These are phyloP conservation scores for Caenorhabditis sp. DNA, from an alignment of 2,888 invertebrate species.

Conservation along the genomic window DNA sequence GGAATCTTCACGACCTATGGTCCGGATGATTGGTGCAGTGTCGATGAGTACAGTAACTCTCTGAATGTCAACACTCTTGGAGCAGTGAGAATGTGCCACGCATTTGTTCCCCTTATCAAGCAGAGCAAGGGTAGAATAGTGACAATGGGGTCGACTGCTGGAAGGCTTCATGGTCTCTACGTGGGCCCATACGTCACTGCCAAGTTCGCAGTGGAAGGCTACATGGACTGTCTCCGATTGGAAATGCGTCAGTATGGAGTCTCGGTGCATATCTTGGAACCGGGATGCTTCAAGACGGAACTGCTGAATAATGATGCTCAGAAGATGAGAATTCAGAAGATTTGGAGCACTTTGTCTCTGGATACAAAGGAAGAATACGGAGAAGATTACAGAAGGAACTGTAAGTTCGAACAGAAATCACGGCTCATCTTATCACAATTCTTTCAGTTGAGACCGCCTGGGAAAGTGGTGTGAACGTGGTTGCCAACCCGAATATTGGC, in stretches of 20 bases:
- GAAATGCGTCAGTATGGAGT: constrained; percentile 76
- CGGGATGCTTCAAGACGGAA: constrained; percentile 80
- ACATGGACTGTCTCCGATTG: constrained; percentile 77
- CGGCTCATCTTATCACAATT: background rate
- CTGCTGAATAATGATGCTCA: constrained; percentile 77
- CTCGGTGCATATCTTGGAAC: constrained; percentile 78
- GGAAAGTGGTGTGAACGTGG: constrained; percentile 73
- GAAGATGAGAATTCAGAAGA: constrained; percentile 68
- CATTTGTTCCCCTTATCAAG: constrained; percentile 79
- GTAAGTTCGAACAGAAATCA: constrained; percentile 75
- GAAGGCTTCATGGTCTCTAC: constrained; percentile 82
- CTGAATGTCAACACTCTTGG: constrained; percentile 90
- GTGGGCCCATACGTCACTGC: constrained; percentile 77
- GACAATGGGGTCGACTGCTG: constrained; percentile 84
- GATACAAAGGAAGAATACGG: constrained; percentile 82
- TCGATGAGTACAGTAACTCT: constrained; percentile 88
- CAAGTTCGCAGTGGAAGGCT: constrained; percentile 80
- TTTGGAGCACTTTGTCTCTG: constrained; percentile 74
- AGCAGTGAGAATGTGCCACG: constrained; percentile 77
- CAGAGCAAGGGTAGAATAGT: constrained; percentile 83
- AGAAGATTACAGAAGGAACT: constrained; percentile 76
- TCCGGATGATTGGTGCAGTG: constrained; percentile 93
- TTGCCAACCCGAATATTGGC: constrained; percentile 75
- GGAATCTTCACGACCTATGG: constrained; percentile 91
- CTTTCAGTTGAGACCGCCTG: constrained; percentile 73